Base-by-base conservation (phyloP, 1,140 invertebrate genomes). In the Berghia stephanieae region DNA sequence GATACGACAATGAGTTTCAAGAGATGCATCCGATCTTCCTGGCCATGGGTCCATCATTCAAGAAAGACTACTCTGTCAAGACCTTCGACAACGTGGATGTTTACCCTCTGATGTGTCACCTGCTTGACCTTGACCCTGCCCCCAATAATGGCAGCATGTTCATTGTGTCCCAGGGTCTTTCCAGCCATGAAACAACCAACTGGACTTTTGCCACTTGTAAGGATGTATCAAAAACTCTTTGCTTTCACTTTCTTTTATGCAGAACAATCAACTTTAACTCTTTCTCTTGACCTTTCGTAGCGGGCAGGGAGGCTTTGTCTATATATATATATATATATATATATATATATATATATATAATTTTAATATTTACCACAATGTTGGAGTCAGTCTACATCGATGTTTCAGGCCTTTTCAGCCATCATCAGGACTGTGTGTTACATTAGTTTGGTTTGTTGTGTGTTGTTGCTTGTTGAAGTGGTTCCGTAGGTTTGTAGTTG, bases 11-110 rank as follows among this genome's bases (percentile, higher is more conserved):
- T 79, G 81, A 78, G 66, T 52, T 85, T 3, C 34, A 69, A 44
- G 80, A 83, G 67, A 94, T 94, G 93, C 91, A 92, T 83, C 92
- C 93, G 36, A 92, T 93, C 79, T 94, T 94, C 81, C 90, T 94
- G 75, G 93, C 93, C 0, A 87, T 89, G 68, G 94, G 94, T 10
- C 93, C 93, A 55, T 88, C 90, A 43, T 92, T 94, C 85, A 89
- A 90, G 80, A 79, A 87, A 68, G 85, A 90, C 36, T 90, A 90
- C 74, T 79, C 34, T 5, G 83, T 83, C 10, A 78, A 90, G 1
- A 91, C 91, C 3, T 93, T 94, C 81, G 84, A 92, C 40, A 93
- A 90, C 79, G 89, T 94, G 2, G 93, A 94, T 84, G 83, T 94
- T 40, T 93, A 92, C 83, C 91, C 92, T 21, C 83, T 94, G 21